Evolutionary conservation across 2,888 invertebrate genomes (phyloP).

Genomic region (Nymphalis c-album): DNA sequence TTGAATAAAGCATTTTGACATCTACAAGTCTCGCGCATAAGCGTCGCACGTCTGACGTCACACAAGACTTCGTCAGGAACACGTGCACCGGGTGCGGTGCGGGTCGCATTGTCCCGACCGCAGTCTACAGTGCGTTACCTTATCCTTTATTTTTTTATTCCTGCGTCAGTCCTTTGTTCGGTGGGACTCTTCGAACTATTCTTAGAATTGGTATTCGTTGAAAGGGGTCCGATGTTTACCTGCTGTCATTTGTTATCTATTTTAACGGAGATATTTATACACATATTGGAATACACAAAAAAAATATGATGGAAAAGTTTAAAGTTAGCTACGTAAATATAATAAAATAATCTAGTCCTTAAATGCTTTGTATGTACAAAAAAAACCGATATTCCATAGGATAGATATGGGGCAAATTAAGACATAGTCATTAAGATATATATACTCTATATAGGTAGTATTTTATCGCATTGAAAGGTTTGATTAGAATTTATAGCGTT

Average conservation of each 20-base stretch:
- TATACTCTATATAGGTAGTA: too few species aligned
- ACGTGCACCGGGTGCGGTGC: neutral
- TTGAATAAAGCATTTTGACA: too few species aligned
- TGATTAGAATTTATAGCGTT: too few species aligned
- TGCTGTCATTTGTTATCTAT: conserved; percentile 1
- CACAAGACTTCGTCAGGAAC: neutral
- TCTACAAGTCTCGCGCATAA: too few species aligned
- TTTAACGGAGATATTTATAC: neutral
- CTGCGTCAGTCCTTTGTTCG: conserved; percentile 16
- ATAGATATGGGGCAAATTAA: too few species aligned
- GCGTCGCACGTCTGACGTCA: too few species aligned
- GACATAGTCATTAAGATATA: too few species aligned
- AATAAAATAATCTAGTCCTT: too few species aligned
- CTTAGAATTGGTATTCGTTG: conserved; percentile 7
- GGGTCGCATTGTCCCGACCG: conserved; percentile 3
- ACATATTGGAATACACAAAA: neutral
- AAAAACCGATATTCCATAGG: too few species aligned
- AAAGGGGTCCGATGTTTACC: conserved; percentile 1
- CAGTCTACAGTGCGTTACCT: neutral
- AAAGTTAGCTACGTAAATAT: neutral
- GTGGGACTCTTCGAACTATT: conserved; percentile 8
- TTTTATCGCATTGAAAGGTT: too few species aligned
- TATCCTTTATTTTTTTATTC: conserved; percentile 13
- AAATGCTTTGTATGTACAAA: too few species aligned
- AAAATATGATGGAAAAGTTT: conserved; percentile 1